Conservation (phyloP, 2,797 vertebrate species). For the Micromesistius poutassou region DNA sequence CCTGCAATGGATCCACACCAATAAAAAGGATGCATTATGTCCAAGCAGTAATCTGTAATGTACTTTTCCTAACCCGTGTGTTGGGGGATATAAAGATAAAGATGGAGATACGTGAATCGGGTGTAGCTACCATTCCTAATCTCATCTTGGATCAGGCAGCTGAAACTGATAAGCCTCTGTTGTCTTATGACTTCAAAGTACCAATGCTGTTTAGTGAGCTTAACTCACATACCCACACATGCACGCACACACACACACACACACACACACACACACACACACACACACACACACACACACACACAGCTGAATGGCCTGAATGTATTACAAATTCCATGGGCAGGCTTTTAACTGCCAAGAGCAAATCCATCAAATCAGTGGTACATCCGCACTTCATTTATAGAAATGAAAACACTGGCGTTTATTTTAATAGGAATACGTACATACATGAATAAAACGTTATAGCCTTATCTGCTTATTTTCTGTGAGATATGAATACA, state of each 20-base stretch:
- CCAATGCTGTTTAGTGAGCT: slow-evolving; percentile 1
- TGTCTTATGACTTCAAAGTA: slow-evolving; percentile 6
- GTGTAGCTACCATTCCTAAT: too few relatives aligned
- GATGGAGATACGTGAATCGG: too few relatives aligned
- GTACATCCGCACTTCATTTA: neutral
- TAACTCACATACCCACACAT: neutral
- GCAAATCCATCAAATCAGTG: neutral
- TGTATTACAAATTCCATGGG: neutral
- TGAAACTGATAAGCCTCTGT: neutral
- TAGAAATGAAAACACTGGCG: neutral
- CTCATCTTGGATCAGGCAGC: too few relatives aligned
- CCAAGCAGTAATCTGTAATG: slow-evolving; percentile 17
- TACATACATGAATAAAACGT: neutral
- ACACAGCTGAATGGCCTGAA: neutral
- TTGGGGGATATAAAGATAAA: neutral
- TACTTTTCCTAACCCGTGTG: slow-evolving; percentile 13
- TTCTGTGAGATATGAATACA: slow-evolving; percentile 34
- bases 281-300: neutral
- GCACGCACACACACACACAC: neutral
- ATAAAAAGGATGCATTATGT: slow-evolving; percentile 59
- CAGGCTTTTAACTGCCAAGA: neutral
- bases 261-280: neutral
- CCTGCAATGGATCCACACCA: slow-evolving; percentile 14
- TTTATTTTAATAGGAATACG: neutral
- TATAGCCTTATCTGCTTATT: slow-evolving; percentile 25